phyloP scores from a whole-genome alignment of 1,140 invertebrate species.

The Stegodyphus mimosarum region DNA sequence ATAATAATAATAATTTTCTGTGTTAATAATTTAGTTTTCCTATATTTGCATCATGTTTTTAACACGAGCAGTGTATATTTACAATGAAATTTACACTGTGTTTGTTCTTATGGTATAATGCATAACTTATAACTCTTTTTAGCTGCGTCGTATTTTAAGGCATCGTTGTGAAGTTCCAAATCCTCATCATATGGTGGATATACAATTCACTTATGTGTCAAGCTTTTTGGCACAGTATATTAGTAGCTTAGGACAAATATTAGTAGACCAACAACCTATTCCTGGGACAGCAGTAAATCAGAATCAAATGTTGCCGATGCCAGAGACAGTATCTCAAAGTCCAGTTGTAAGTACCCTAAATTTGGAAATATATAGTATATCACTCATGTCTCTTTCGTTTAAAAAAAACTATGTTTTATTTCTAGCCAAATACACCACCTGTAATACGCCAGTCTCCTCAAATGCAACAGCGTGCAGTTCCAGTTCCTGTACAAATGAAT shows the following conservation, averaged over 20 bases:
- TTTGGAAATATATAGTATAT: too few relatives aligned
- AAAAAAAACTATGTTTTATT: not conserved
- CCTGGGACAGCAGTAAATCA: constrained; percentile 16
- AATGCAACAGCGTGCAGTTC: constrained; percentile 6
- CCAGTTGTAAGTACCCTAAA: constrained; percentile 24
- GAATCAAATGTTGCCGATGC: constrained; percentile 38
- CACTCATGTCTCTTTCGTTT: not conserved
- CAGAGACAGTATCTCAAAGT: constrained; percentile 8
- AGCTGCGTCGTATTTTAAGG: constrained; percentile 67
- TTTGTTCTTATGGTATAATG: too few relatives aligned
- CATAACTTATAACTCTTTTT: constrained; percentile 48
- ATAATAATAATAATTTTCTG: too few relatives aligned
- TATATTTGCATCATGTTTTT: too few relatives aligned
- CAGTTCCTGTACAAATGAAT: constrained; percentile 10
- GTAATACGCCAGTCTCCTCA: not conserved
- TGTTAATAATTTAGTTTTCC: too few relatives aligned
- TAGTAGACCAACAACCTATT: constrained; percentile 63
- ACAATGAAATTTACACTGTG: too few relatives aligned
- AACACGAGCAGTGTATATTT: too few relatives aligned
- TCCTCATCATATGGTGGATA: constrained; percentile 65
- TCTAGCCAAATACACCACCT: constrained; percentile 6
- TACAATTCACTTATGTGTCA: constrained; percentile 65
- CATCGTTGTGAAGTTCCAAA: constrained; percentile 66
- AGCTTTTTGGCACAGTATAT: constrained; percentile 64
- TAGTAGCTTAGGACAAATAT: constrained; percentile 63